Conservation (phyloP, 2,113 vertebrate species). For the Gymnobelideus leadbeateri region DNA sequence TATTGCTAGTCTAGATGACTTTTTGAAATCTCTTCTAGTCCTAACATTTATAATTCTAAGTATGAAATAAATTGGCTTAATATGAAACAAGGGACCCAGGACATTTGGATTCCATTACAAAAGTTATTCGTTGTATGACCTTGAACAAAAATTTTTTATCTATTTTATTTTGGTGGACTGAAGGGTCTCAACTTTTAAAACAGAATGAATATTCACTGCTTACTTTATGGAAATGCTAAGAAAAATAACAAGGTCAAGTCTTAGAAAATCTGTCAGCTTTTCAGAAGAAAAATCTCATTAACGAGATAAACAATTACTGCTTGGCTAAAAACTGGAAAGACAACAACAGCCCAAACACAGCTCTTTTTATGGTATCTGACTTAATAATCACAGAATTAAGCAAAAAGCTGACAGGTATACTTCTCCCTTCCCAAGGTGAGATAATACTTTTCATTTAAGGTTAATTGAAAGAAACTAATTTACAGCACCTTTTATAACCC, state of each 20-base stretch:
- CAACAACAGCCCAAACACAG: not conserved
- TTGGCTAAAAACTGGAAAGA: not conserved
- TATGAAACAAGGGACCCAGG: not conserved
- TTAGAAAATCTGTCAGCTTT: not conserved
- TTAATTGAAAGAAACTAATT: not conserved
- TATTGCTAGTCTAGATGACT: not conserved
- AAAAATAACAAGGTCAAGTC: not conserved
- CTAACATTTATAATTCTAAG: not conserved
- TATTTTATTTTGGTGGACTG: not conserved
- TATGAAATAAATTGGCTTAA: not conserved
- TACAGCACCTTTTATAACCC: not conserved
- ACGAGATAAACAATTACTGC: not conserved
- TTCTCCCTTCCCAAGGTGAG: not conserved
- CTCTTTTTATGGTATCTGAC: not conserved
- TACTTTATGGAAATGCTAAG: not conserved
- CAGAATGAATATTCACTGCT: not conserved
- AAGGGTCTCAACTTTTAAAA: not conserved
- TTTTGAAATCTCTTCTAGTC: not conserved
- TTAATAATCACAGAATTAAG: not conserved
- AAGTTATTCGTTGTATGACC: not conserved
- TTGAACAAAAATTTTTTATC: not conserved
- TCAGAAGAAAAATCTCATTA: not conserved
- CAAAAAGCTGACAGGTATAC: not conserved
- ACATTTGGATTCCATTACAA: not conserved
- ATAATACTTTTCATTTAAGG: not conserved